Evolutionary conservation across 1,140 invertebrate species (phyloP).

Genomic region (Lordiphosa clarofinis): DNA sequence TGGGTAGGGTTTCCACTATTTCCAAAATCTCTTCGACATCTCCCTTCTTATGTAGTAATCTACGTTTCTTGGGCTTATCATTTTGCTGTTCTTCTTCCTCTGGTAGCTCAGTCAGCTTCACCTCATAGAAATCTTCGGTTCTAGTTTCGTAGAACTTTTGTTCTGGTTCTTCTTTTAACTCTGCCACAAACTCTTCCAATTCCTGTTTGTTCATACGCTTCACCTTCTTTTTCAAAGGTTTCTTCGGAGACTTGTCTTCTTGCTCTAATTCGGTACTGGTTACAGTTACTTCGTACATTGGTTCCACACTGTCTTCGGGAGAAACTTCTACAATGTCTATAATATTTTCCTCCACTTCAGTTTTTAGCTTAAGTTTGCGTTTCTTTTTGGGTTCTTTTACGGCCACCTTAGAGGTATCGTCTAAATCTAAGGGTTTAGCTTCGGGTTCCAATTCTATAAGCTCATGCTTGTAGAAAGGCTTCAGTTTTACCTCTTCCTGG

Average conservation of each 20-base stretch:
- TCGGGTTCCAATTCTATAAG: constrained; percentile 48
- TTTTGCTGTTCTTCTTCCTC: constrained; percentile 26
- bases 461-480: constrained; percentile 45
- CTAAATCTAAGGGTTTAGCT: constrained; percentile 7
- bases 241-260: constrained; percentile 35
- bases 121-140: constrained; percentile 58
- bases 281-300: constrained; percentile 50
- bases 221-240: constrained; percentile 55
- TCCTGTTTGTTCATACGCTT: constrained; percentile 64
- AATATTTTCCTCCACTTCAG: constrained; percentile 72
- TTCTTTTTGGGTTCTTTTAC: constrained; percentile 78
- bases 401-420: constrained; percentile 14
- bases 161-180: constrained; percentile 57
- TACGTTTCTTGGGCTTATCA: constrained; percentile 53
- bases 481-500: constrained; percentile 20
- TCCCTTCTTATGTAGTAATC: constrained; percentile 57
- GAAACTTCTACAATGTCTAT: constrained; percentile 78
- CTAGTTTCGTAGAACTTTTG: constrained; percentile 49
- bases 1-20: constrained; percentile 52
- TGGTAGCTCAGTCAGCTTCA: constrained; percentile 63
- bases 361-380: constrained; percentile 78
- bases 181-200: constrained; percentile 58
- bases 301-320: constrained; percentile 49
- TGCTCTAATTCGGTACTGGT: constrained; percentile 44
- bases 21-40: constrained; percentile 61